Conservation (phyloP, 2,113 vertebrate genomes). For the Perca flavescens region DNA sequence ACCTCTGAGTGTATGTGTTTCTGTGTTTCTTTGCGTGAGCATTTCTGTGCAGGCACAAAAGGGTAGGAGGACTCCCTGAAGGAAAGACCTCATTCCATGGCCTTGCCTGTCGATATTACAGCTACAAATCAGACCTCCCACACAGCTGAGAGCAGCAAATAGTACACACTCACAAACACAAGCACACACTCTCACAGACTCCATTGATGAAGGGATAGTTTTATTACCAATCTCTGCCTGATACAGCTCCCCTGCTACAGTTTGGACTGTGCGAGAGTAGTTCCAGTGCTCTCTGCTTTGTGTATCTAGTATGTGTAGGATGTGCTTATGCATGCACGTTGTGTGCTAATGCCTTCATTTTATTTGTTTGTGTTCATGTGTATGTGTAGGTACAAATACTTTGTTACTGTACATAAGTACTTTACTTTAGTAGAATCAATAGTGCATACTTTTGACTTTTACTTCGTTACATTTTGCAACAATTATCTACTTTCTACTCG, state of each 20-base stretch:
- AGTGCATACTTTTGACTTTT: too few relatives aligned
- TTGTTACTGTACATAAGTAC: too few relatives aligned
- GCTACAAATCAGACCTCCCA: conserved; percentile 81
- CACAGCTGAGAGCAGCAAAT: conserved; percentile 68
- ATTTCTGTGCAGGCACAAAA: conserved; percentile 40
- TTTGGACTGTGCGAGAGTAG: conserved; percentile 14
- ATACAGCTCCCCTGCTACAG: conserved; percentile 63
- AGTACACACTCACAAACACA: conserved; percentile 34
- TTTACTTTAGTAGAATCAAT: too few relatives aligned
- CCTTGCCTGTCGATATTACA: conserved; percentile 77
- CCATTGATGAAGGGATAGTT: conserved; percentile 67
- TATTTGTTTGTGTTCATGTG: conserved; percentile 7
- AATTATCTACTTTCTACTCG: too few relatives aligned
- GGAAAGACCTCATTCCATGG: conserved; percentile 76
- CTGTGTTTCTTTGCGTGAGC: conserved; percentile 43
- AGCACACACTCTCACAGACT: conserved; percentile 37
- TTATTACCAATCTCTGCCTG: conserved; percentile 65
- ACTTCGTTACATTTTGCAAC: too few relatives aligned
- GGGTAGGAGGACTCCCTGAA: conserved; percentile 68
- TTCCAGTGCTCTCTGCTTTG: conserved; percentile 24
- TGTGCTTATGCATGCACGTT: conserved; percentile 24
- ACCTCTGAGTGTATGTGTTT: conserved; percentile 27
- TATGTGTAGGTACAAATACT: neutral
- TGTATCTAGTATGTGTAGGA: conserved; percentile 41
- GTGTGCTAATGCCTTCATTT: conserved; percentile 8